Evolutionary conservation across 2,797 vertebrate species (phyloP).

Genomic region (Pyrrhura leucotis): DNA sequence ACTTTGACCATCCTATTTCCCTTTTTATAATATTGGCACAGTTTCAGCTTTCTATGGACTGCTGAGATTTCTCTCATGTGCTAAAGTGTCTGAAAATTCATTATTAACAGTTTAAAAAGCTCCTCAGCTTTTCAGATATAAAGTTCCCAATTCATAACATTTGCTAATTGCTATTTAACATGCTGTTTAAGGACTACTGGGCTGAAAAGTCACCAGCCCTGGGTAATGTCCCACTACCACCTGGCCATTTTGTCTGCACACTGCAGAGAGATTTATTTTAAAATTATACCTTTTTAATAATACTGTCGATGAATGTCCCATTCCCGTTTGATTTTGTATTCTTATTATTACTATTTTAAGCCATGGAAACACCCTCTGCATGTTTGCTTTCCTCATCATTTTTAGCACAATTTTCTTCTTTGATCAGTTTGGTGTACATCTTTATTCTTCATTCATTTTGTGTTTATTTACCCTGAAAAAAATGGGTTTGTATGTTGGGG

Average conservation of each 20-base stretch:
- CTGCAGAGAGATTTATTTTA: neutral
- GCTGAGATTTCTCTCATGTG: neutral
- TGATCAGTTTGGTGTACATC: neutral
- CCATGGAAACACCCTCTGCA: neutral
- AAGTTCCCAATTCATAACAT: neutral
- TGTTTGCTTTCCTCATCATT: neutral
- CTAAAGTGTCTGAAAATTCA: neutral
- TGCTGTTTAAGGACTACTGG: neutral
- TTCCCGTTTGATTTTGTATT: neutral
- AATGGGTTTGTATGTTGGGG: fast-evolving
- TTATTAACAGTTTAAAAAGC: neutral
- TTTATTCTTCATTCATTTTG: fast-evolving
- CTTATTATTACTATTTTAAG: neutral
- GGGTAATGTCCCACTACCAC: neutral
- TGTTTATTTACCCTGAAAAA: neutral
- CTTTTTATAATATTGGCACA: neutral
- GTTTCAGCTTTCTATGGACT: neutral
- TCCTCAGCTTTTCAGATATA: neutral
- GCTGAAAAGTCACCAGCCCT: neutral
- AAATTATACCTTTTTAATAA: neutral
- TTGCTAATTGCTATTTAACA: neutral
- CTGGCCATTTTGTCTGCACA: neutral
- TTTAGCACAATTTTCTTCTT: neutral
- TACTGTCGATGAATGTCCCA: neutral
- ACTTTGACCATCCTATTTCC: neutral